phyloP scores from a whole-genome alignment of 2,888 invertebrate genomes.

The Andrena bucephala region DNA sequence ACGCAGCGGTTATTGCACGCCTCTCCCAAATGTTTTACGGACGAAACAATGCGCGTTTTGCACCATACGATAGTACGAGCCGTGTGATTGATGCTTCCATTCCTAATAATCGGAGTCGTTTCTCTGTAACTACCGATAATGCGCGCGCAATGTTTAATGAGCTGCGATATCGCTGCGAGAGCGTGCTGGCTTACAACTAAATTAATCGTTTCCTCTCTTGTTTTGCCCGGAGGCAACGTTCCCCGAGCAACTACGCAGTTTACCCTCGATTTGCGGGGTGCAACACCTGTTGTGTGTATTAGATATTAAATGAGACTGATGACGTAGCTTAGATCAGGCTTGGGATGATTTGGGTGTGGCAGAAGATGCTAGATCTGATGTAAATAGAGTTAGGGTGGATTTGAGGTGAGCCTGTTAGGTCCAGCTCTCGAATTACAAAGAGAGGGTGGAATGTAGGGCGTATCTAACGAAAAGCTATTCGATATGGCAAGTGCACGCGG shows the following conservation, averaged over 20 bases:
- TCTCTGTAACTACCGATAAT: slow-evolving; percentile 58
- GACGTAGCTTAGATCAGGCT: background rate
- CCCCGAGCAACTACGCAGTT: slow-evolving; percentile 4
- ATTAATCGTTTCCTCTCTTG: slow-evolving; percentile 56
- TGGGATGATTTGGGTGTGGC: background rate
- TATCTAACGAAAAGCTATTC: too few relatives aligned
- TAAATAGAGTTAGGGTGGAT: background rate
- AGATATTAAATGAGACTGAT: background rate
- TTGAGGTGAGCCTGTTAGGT: too few relatives aligned
- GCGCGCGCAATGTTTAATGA: slow-evolving; percentile 59
- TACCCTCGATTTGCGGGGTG: background rate
- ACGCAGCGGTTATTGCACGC: background rate
- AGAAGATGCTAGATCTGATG: background rate
- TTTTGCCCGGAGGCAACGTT: slow-evolving; percentile 43
- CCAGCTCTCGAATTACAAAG: too few relatives aligned
- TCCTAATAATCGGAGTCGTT: slow-evolving; percentile 56
- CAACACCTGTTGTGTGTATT: background rate
- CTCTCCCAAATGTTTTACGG: background rate
- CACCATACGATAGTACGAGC: slow-evolving; percentile 38
- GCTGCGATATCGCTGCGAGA: slow-evolving; percentile 58
- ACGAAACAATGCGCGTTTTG: slow-evolving; percentile 1
- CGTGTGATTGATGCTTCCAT: slow-evolving; percentile 55
- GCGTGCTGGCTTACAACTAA: slow-evolving; percentile 45
- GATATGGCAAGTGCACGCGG: background rate
- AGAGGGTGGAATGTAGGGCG: too few relatives aligned